Base-by-base conservation (phyloP, 2,888 invertebrate genomes). In the Yponomeuta cagnagella region DNA sequence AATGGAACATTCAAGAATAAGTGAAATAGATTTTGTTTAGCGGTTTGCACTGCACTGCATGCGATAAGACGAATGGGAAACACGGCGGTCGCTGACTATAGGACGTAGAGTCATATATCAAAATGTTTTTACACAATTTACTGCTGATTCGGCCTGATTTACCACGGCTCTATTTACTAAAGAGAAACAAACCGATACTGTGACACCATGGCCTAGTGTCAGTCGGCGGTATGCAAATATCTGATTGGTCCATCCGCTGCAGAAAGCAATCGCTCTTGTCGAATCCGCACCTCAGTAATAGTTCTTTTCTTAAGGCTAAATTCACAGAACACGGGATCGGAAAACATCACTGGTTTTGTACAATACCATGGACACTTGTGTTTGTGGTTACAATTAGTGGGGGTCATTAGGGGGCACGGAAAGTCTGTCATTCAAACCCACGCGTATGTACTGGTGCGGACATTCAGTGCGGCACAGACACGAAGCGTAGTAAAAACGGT, bases 391-490 rank as follows among this genome's bases (percentile, higher is more conserved):
- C 12, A 15, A 15, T 58, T 58, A 58, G 52, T 58, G 15, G 52
- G 52, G 52, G 52, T 15, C 15, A 58, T 58, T 15, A 15, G 52
- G 52, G 52, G 52, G 52, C 33, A 33, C 33, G 31, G 31, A 10
- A 65, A 23, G 58, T 71, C 71, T 75, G 74, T 75, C 76, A 76
- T 76, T 73, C 72, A 69, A 72, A 73, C 74, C 75, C 72, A 74
- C 73, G 72, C 71, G 71, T 71, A 43, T 43, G 43, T 43, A 72
- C 71, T 58, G 71, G 70, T 69, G 69, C 15, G 70, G 69, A 69
- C 48, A 70, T 68, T 48, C 48, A 63, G 70, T 72, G 76, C 74
- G 74, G 74, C 72, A 74, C 72, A 75, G 68, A 72, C 69, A 74
- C 72, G 72, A 70, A 74, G 75, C 75, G 70, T 71, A 48, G 52